Evolutionary conservation across 2,888 invertebrate genomes (phyloP).

Genomic region (Parnassius smintheus): DNA sequence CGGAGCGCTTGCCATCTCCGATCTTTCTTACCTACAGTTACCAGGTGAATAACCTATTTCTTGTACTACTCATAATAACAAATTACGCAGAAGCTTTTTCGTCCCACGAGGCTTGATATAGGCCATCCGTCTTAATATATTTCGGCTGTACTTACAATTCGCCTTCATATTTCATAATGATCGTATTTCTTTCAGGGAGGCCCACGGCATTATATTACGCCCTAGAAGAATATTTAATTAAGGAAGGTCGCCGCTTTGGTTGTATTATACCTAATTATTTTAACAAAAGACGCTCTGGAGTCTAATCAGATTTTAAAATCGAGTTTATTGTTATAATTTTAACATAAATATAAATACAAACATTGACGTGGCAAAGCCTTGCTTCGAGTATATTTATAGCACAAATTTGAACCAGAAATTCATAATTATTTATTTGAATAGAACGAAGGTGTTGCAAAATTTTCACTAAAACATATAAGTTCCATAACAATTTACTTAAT

Average conservation of each 20-base stretch:
- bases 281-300: constrained; percentile 15
- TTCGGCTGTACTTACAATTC: constrained; percentile 19
- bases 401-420: no score
- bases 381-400: no score
- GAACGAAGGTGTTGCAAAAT: no score
- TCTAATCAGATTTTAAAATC: constrained; percentile 1
- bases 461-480: no score
- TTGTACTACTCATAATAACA: constrained; percentile 21
- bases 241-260: constrained; percentile 7
- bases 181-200: constrained; percentile 15
- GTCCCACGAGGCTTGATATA: constrained; percentile 14
- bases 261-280: constrained; percentile 6
- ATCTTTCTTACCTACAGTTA: constrained; percentile 24
- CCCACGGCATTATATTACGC: constrained; percentile 11
- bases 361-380: no score
- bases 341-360: no score
- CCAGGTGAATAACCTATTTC: constrained; percentile 29
- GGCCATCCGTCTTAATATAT: constrained; percentile 25
- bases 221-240: constrained; percentile 20
- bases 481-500: no score
- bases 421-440: no score
- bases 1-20: constrained; percentile 24
- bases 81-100: constrained; percentile 11
- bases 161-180: constrained; percentile 25
- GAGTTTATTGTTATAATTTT: not conserved